Conservation (phyloP, 2,888 invertebrate genomes). For the Agrenia bidenticulata region DNA sequence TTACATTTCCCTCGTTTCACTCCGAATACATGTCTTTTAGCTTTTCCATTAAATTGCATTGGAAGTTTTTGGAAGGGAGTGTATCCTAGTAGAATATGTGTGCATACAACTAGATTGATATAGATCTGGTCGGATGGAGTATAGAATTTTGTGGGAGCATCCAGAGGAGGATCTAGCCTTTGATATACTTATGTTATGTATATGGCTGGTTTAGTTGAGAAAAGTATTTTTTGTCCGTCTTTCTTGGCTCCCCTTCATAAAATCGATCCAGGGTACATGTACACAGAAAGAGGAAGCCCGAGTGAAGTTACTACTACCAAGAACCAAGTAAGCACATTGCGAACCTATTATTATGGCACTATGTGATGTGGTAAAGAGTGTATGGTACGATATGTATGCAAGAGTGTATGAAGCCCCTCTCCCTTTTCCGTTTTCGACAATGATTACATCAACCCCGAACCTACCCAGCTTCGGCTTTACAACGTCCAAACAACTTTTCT, state of each 20-base stretch:
- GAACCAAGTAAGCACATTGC: not conserved
- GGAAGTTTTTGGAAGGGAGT: too few species aligned
- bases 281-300: conserved; percentile 12
- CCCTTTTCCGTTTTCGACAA: conserved; percentile 27
- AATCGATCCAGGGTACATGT: conserved; percentile 19
- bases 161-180: not conserved
- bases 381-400: not conserved
- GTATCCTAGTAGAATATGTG: too few species aligned
- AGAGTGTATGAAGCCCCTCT: conserved; percentile 12
- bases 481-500: not conserved
- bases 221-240: conserved; percentile 13
- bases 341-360: not conserved
- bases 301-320: conserved; percentile 12
- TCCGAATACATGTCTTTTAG: too few species aligned
- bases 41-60: too few species aligned
- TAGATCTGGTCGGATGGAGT: too few species aligned
- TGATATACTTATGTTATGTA: conserved; percentile 1
- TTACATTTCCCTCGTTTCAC: too few species aligned
- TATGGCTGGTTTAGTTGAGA: conserved; percentile 14
- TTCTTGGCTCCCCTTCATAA: conserved; percentile 25
- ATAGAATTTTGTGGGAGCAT: too few species aligned
- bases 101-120: too few species aligned
- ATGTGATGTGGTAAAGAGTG: not conserved
- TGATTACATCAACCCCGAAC: conserved; percentile 25
- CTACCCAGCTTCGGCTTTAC: not conserved